Conservation (phyloP, 2,113 vertebrate species). For the Albula glossodonta region DNA sequence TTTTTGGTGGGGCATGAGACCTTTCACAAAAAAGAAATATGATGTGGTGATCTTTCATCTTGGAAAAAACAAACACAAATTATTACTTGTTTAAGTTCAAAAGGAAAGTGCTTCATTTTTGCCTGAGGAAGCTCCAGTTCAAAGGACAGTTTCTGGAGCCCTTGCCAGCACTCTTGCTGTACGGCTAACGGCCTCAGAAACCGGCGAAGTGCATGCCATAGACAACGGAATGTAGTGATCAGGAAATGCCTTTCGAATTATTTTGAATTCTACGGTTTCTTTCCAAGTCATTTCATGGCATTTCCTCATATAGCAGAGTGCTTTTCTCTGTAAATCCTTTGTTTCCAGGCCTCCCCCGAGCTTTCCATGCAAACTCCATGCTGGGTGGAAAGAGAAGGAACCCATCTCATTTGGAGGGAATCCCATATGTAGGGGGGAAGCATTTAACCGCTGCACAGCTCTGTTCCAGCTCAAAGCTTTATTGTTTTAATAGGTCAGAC, state of each 20-base stretch:
- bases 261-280: background rate
- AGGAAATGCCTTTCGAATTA: background rate
- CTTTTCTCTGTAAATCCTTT: background rate
- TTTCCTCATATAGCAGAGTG: background rate
- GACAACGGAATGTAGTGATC: background rate
- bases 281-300: background rate
- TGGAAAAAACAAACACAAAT: too few species aligned
- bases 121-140: too few species aligned
- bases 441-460: background rate
- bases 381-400: background rate
- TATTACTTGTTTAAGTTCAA: too few species aligned
- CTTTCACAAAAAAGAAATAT: too few species aligned
- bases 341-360: background rate
- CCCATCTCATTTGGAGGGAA: background rate
- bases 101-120: too few species aligned
- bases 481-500: background rate
- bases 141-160: too few species aligned
- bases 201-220: background rate
- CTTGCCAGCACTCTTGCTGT: too few species aligned
- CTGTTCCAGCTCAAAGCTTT: background rate
- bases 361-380: background rate
- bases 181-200: too few species aligned
- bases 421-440: constrained; percentile 20
- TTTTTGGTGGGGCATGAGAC: too few species aligned
- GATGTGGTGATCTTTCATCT: too few species aligned